Evolutionary conservation across 2,888 invertebrate genomes (phyloP), one percentile per base, ranked within the genome.

Genomic region (Andrena bicolor): DNA sequence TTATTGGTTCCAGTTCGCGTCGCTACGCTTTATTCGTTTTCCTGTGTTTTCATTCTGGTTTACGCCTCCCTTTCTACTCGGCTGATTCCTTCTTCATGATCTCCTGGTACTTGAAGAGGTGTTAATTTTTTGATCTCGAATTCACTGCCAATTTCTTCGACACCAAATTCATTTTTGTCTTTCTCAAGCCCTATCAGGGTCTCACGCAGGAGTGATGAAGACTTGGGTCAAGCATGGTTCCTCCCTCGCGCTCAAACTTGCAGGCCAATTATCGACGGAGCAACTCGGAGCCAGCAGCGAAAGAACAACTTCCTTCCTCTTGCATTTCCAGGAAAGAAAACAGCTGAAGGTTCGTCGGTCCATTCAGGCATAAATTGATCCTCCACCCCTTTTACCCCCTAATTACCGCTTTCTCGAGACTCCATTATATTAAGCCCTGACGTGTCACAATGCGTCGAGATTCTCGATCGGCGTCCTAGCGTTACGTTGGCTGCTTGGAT

Each of bases 371-470:
- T 85, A 83, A 88, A 87, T 86, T 85, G 85, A 83, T 88, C 76
- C 86, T 76, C 82, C 78, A 76, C 83, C 86, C 82, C 83, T 71
- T 84, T 84, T 83, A 74, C 82, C 82, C 64, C 76, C 80, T 88
- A 89, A 89, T 90, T 89, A 87, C 86, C 82, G 80, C 85, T 83
- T 85, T 84, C 85, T 77, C 84, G 78, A 76, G 83, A 75, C 79
- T 86, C 84, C 86, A 89, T 88, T 87, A 86, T 86, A 83, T 85
- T 84, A 76, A 86, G 81, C 78, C 73, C 73, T 32, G 63, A 73
- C 75, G 83, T 72, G 85, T 85, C 85, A 85, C 80, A 76, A 82
- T 82, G 70, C 80, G 81, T 53, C 80, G 83, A 80, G 76, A 82
- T 82, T 79, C 85, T 73, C 51, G 78, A 78, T 77, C 68, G 79